Percentiles rank a stretch among this genome's conserved stretches.
These are phyloP conservation scores for Hirtodrosophila alboralis DNA, from an alignment of 2,888 invertebrate species.

Conservation along the genomic window DNA sequence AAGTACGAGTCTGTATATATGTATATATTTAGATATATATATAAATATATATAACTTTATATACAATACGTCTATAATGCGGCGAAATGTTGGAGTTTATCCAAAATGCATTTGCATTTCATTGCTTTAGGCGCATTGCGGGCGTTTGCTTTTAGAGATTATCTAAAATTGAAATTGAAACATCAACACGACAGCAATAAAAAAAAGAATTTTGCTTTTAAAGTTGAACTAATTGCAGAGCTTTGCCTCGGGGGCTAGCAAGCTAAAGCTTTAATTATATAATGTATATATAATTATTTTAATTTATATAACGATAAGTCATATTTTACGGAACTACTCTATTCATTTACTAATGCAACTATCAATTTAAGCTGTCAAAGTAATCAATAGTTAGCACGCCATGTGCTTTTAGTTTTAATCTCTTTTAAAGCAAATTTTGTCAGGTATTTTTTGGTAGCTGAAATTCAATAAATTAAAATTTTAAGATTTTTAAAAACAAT, in stretches of 20 bases:
- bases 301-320: not conserved
- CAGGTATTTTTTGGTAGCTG: too few relatives aligned
- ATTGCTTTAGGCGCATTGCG: constrained; percentile 70
- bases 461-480: too few relatives aligned
- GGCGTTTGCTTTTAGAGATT: constrained; percentile 62
- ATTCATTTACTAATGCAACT: too few relatives aligned
- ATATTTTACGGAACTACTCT: too few relatives aligned
- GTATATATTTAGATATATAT: constrained; percentile 4
- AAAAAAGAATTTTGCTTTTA: not conserved
- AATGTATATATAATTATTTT: constrained; percentile 2
- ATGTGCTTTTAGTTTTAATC: too few relatives aligned
- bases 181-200: constrained; percentile 3
- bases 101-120: constrained; percentile 71
- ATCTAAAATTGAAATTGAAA: constrained; percentile 63
- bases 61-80: constrained; percentile 59
- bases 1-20: constrained; percentile 21
- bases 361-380: too few relatives aligned
- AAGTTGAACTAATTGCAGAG: constrained; percentile 25
- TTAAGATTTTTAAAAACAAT: too few relatives aligned
- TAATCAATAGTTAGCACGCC: too few relatives aligned
- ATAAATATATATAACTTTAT: constrained; percentile 1
- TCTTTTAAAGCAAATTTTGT: too few relatives aligned
- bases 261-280: not conserved
- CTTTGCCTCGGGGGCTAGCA: not conserved
- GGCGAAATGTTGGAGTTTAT: constrained; percentile 68